These are phyloP conservation scores for Thunnus thynnus DNA, from an alignment of 2,113 vertebrate genomes.

Conservation along the genomic window DNA sequence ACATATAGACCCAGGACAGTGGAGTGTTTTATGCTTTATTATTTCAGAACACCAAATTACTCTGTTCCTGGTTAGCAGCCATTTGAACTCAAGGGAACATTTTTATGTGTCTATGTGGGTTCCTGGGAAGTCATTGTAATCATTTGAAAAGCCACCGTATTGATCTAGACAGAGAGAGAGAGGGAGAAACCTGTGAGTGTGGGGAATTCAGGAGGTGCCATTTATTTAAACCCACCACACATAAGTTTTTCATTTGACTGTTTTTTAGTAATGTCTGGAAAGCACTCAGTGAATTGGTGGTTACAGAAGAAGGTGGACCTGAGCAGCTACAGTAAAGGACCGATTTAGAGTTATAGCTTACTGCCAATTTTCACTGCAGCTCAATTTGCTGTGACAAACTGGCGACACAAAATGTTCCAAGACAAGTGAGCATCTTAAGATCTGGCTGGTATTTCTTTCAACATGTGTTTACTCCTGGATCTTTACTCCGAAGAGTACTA, in stretches of 20 bases:
- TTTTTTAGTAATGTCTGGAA: background rate
- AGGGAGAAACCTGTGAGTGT: slow-evolving; percentile 2
- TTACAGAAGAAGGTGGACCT: background rate
- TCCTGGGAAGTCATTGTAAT: slow-evolving; percentile 41
- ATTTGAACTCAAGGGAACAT: slow-evolving; percentile 1
- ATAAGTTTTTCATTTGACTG: background rate
- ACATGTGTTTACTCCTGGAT: too few relatives aligned
- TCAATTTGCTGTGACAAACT: slow-evolving; percentile 18
- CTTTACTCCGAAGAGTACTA: too few relatives aligned
- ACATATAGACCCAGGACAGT: background rate
- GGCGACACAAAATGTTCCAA: background rate
- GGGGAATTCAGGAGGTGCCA: background rate
- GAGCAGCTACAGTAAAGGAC: background rate
- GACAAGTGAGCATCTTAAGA: background rate
- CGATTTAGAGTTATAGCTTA: background rate
- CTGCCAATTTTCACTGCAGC: slow-evolving; percentile 22
- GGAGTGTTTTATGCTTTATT: background rate
- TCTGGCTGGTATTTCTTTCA: background rate
- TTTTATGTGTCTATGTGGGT: slow-evolving; percentile 10
- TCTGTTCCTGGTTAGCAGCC: background rate
- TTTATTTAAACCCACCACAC: background rate
- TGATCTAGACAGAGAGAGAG: slow-evolving; percentile 29
- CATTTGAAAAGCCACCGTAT: slow-evolving; percentile 47
- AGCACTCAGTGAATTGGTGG: background rate
- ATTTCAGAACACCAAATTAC: background rate